These are phyloP conservation scores for Chlorops oryzae DNA, from an alignment of 1,140 invertebrate species.

Conservation along the genomic window DNA sequence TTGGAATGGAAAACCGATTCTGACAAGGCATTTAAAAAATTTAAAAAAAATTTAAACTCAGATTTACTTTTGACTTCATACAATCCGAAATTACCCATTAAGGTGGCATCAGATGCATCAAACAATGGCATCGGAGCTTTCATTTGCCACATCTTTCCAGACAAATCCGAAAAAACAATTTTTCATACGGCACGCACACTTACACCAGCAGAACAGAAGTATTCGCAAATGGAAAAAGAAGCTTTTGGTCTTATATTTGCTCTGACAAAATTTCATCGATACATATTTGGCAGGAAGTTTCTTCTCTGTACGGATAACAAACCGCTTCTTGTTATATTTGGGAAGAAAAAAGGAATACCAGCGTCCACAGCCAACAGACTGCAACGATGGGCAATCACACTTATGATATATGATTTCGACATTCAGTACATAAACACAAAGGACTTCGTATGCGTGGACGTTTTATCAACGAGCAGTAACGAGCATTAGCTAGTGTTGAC, in stretches of 20 bases:
- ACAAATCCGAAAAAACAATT: too few relatives aligned
- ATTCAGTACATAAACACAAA: not conserved
- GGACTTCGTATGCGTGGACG: not conserved
- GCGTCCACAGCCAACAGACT: slow-evolving; percentile 20
- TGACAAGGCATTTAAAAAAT: too few relatives aligned
- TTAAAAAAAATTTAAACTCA: too few relatives aligned
- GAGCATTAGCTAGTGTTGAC: too few relatives aligned
- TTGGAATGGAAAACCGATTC: too few relatives aligned
- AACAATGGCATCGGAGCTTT: slow-evolving; percentile 23
- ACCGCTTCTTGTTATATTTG: slow-evolving; percentile 5
- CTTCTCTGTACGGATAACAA: slow-evolving; percentile 19
- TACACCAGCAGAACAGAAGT: slow-evolving; percentile 37
- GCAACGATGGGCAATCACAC: slow-evolving; percentile 30
- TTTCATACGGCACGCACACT: slow-evolving; percentile 36
- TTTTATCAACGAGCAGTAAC: too few relatives aligned
- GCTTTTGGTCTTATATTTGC: slow-evolving; percentile 47
- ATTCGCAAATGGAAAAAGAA: slow-evolving; percentile 49
- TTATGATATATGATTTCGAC: too few relatives aligned
- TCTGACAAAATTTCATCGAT: slow-evolving; percentile 40
- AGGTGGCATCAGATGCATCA: slow-evolving; percentile 28
- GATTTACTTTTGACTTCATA: slow-evolving; percentile 4
- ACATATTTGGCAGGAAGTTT: slow-evolving; percentile 36
- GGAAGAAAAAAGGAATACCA: slow-evolving; percentile 24
- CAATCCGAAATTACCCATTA: slow-evolving; percentile 15
- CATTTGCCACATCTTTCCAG: slow-evolving; percentile 23